Percentiles rank a stretch among this genome's conserved stretches.
phyloP scores from a whole-genome alignment of 2,113 vertebrate species.

The Pelmatolapia mariae region DNA sequence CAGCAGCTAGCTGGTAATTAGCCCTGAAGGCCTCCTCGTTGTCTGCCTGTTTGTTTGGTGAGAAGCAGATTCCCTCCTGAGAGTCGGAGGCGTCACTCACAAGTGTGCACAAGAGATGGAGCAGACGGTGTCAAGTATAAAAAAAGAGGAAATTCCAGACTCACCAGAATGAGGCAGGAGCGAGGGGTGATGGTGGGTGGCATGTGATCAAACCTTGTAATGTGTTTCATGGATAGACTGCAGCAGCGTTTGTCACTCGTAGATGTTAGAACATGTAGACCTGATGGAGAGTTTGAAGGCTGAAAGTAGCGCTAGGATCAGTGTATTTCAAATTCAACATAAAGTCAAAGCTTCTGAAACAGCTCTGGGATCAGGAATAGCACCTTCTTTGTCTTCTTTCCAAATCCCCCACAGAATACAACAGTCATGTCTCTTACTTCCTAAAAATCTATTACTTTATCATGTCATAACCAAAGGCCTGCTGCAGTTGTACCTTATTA shows the following conservation, averaged over 20 bases:
- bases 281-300: background rate
- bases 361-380: background rate
- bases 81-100: conserved; percentile 6
- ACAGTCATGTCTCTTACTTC: background rate
- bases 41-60: conserved; percentile 54
- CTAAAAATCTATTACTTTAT: background rate
- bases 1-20: conserved; percentile 47
- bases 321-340: background rate
- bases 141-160: conserved; percentile 29
- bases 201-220: background rate
- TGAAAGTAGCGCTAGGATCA: background rate
- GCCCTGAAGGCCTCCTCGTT: conserved; percentile 34
- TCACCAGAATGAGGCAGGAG: background rate
- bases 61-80: conserved; percentile 23
- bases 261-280: background rate
- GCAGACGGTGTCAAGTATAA: conserved; percentile 10
- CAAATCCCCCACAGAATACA: background rate
- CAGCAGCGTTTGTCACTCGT: background rate
- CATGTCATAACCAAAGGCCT: background rate
- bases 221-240: background rate
- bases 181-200: background rate
- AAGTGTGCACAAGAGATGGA: background rate
- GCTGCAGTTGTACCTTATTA: background rate
- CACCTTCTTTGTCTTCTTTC: background rate
- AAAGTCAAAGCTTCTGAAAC: background rate